phyloP scores from a whole-genome alignment of 2,113 vertebrate genomes.

The Daboia siamensis region DNA sequence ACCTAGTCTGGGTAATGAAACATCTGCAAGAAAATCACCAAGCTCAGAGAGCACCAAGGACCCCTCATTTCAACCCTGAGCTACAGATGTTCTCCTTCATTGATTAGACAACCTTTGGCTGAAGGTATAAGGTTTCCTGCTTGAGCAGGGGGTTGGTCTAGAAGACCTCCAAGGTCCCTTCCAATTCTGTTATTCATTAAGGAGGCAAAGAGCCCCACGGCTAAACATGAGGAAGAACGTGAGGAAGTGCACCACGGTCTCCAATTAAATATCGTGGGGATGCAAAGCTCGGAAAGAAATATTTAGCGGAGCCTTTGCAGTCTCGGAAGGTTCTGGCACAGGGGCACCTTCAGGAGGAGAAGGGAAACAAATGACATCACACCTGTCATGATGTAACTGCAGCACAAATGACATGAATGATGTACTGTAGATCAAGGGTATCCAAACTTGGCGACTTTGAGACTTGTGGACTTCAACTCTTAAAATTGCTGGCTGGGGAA shows the following conservation, averaged over 20 bases:
- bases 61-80: not conserved
- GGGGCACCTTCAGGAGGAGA: not conserved
- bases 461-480: not conserved
- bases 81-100: not conserved
- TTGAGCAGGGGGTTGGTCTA: not conserved
- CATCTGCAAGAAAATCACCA: not conserved
- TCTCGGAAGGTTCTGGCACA: not conserved
- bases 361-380: not conserved
- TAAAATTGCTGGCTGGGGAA: not conserved
- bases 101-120: no score
- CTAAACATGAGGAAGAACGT: not conserved
- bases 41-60: not conserved
- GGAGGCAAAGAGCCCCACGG: not conserved
- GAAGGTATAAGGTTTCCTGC: not conserved
- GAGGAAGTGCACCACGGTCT: no score
- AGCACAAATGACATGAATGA: not conserved
- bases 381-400: not conserved
- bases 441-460: not conserved
- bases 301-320: not conserved
- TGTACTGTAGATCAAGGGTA: not conserved
- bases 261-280: not conserved
- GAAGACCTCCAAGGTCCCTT: not conserved
- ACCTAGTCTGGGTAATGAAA: not conserved
- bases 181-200: not conserved
- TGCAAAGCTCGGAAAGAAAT: not conserved